phyloP scores from a whole-genome alignment of 2,888 invertebrate species.

The Brassicogethes aeneus region DNA sequence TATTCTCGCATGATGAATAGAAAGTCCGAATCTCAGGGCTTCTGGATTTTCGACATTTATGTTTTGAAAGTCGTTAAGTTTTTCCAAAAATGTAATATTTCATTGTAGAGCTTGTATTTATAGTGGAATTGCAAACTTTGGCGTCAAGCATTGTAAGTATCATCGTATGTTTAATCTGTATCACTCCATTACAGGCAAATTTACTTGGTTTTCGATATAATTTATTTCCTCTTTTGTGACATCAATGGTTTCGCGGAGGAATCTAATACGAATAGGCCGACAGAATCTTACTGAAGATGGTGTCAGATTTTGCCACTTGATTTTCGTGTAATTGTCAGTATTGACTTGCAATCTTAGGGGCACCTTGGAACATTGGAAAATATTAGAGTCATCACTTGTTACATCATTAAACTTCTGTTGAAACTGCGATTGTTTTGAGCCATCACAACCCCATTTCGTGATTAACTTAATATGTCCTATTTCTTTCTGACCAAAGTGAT shows the following conservation, averaged over 20 bases:
- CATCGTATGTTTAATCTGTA: no score
- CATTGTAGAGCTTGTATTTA: no score
- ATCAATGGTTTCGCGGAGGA: constrained; percentile 20
- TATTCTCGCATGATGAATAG: constrained; percentile 14
- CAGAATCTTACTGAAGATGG: constrained; percentile 4
- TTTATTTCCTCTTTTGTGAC: constrained; percentile 22
- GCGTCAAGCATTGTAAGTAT: no score
- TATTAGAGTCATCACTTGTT: background rate
- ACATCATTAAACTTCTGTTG: constrained; percentile 4
- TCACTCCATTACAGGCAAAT: no score
- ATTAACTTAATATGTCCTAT: no score
- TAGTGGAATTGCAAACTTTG: no score
- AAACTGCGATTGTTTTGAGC: constrained; percentile 4
- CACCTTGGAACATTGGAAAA: constrained; percentile 5
- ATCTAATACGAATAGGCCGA: constrained; percentile 24
- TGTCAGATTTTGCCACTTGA: constrained; percentile 5
- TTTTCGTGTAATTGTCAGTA: constrained; percentile 2
- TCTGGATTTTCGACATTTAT: constrained; percentile 5
- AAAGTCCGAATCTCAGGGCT: constrained; percentile 11
- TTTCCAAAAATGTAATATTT: no score
- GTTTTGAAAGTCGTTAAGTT: no score
- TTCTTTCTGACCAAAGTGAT: no score
- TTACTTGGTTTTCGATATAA: constrained; percentile 12
- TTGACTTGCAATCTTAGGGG: constrained; percentile 2
- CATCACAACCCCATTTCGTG: constrained; percentile 8